A percentile compares a stretch with the other conserved stretches of the same genome.
Conservation (phyloP, 2,888 invertebrate genomes). For the Syrista parreyssii region DNA sequence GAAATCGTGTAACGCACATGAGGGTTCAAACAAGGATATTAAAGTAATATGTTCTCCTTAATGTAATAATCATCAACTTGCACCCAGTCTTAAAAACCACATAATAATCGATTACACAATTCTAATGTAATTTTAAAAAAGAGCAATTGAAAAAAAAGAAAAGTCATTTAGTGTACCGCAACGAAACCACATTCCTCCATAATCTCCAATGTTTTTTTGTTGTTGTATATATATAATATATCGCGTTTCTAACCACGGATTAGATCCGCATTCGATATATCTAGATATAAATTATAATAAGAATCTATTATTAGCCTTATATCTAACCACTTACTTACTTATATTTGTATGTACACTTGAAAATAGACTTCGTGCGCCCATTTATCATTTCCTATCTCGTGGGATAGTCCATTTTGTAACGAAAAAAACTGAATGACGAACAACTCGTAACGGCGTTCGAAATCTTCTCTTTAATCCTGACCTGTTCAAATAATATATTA, state of each 20-base stretch:
- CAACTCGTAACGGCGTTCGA: background rate
- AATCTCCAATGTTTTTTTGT: conserved; percentile 45
- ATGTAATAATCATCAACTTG: conserved; percentile 19
- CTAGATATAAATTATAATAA: conserved; percentile 56
- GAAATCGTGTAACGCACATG: conserved; percentile 11
- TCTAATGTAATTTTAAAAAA: conserved; percentile 12
- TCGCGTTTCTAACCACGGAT: conserved; percentile 16
- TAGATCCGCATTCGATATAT: conserved; percentile 25
- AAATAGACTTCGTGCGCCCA: conserved; percentile 35
- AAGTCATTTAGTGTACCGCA: conserved; percentile 21
- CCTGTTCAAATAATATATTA: conserved; percentile 42
- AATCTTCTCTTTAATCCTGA: background rate
- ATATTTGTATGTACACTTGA: conserved; percentile 55
- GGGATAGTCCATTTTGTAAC: conserved; percentile 30
- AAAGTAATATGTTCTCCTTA: conserved; percentile 17
- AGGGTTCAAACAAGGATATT: conserved; percentile 14
- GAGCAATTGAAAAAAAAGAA: conserved; percentile 14
- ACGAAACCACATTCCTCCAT: conserved; percentile 38
- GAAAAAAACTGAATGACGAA: background rate
- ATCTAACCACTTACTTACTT: conserved; percentile 44
- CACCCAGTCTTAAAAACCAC: conserved; percentile 21
- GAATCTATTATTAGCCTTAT: conserved; percentile 52
- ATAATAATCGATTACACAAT: conserved; percentile 16
- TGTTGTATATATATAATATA: conserved; percentile 3
- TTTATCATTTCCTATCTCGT: conserved; percentile 12